Evolutionary conservation across 2,113 vertebrate species (phyloP).

Genomic region (Vulpes vulpes): DNA sequence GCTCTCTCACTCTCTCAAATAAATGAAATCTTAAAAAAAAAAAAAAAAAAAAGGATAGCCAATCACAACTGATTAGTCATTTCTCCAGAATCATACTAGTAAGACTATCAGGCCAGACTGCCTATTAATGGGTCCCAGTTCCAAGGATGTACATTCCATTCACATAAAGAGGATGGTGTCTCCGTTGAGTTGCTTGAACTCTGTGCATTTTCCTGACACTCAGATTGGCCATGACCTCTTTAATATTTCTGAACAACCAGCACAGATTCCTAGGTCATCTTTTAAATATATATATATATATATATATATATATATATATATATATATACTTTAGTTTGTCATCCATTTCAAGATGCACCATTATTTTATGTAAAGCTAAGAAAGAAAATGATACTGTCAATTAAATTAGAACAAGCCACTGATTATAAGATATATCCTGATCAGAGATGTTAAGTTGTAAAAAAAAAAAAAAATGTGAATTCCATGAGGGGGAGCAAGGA

Average conservation of each 20-base stretch:
- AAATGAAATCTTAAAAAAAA: neutral
- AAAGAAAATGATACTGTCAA: neutral
- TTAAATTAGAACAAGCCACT: slow-evolving; percentile 10
- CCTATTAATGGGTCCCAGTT: neutral
- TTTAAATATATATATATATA: neutral
- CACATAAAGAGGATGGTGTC: neutral
- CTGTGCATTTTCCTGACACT: neutral
- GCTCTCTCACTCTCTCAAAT: neutral
- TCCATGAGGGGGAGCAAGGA: neutral
- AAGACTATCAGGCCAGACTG: neutral
- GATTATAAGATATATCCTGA: neutral
- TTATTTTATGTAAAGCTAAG: slow-evolving; percentile 19
- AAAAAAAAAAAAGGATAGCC: too few species aligned
- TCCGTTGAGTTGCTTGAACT: neutral
- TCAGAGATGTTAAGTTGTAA: neutral
- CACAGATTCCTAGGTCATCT: neutral
- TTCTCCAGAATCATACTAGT: neutral
- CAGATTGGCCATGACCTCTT: neutral
- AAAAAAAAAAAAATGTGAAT: neutral
- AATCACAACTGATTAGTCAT: neutral
- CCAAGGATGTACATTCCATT: neutral
- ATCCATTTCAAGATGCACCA: neutral
- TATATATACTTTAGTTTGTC: neutral
- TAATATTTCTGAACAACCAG: neutral
- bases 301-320: fast-evolving